Evolutionary conservation across 2,113 vertebrate genomes (phyloP), one percentile per base, ranked within the genome.

Genomic region (Grus americana): DNA sequence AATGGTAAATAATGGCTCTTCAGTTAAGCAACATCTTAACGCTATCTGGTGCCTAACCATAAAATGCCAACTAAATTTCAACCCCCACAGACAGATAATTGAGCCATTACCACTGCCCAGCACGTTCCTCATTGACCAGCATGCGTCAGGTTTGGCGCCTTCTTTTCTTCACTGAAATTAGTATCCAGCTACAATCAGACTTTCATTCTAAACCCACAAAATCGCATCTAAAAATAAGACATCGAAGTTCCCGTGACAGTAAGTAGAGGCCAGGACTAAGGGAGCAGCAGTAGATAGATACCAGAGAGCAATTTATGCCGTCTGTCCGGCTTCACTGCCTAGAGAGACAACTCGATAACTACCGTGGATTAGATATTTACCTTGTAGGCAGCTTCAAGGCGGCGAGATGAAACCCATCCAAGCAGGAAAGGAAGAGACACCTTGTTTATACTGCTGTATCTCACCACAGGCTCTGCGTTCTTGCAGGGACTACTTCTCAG

Each of bases 1-100:
- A 95, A 79, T 4, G 15, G 94, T 95, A 94, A 96, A 96, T 89
- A 97, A 91, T 70, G 50, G 79, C 71, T 95, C 80, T 73, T 79
- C 58, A 66, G 83, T 97, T 66, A 91, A 92, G 84, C 86, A 92
- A 76, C 52, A 94, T 88, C 81, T 76, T 88, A 88, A 57, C 42
- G 62, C 66, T 88, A 84, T 83, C 88, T 93, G 86, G 18, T 88
- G 62, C 74, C 87, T 79, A 61, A 44, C 46, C 59, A 59, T 65
- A 76, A 88, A 95, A 55, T 17, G 4, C 50, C 23, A 90, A 78
- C 76, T 55, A 40, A 42, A 92, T 86, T 44, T 88, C 54, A 88
- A 34, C 18, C 55, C 62, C 81, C 83, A 32, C 21, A 73, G 78
- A 52, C 44, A 62, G 75, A 19, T 73, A 78, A 66, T 11, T 68